phyloP scores from a whole-genome alignment of 2,797 vertebrate species.

The Pteronotus mesoamericanus region DNA sequence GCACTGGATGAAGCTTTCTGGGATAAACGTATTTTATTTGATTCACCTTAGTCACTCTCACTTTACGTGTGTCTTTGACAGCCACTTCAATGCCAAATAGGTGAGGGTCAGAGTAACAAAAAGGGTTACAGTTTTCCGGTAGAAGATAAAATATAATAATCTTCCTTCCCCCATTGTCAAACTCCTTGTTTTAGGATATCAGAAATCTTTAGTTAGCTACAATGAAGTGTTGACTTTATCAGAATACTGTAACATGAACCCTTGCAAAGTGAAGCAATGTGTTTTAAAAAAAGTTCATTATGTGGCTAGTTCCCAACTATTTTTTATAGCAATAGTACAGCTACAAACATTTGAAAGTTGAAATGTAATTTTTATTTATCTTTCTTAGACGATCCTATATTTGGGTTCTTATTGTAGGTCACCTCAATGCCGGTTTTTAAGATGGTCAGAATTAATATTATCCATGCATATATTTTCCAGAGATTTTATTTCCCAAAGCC shows the following conservation, averaged over 20 bases:
- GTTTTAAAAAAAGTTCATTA: not conserved
- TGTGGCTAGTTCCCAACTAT: not conserved
- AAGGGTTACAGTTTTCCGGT: slow-evolving; percentile 22
- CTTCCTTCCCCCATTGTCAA: not conserved
- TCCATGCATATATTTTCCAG: not conserved
- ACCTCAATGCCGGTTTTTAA: not conserved
- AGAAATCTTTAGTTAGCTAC: not conserved
- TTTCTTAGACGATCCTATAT: not conserved
- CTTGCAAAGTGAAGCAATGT: not conserved
- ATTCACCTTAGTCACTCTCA: not conserved
- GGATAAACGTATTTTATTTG: not conserved
- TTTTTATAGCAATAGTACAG: not conserved
- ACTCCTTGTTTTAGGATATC: slow-evolving; percentile 21
- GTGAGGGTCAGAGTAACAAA: not conserved
- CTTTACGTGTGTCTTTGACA: not conserved
- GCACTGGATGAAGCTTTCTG: not conserved
- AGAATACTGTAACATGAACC: slow-evolving; percentile 8
- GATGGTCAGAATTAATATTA: not conserved
- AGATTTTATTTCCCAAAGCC: not conserved
- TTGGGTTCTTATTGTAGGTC: not conserved
- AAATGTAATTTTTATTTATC: not conserved
- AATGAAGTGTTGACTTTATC: not conserved
- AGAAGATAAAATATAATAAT: slow-evolving; percentile 9
- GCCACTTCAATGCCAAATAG: not conserved
- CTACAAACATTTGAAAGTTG: not conserved